A percentile compares a stretch with the other conserved stretches of the same genome.
These are phyloP conservation scores for Amphipoea oculea DNA, from an alignment of 2,888 invertebrate genomes.

Conservation along the genomic window DNA sequence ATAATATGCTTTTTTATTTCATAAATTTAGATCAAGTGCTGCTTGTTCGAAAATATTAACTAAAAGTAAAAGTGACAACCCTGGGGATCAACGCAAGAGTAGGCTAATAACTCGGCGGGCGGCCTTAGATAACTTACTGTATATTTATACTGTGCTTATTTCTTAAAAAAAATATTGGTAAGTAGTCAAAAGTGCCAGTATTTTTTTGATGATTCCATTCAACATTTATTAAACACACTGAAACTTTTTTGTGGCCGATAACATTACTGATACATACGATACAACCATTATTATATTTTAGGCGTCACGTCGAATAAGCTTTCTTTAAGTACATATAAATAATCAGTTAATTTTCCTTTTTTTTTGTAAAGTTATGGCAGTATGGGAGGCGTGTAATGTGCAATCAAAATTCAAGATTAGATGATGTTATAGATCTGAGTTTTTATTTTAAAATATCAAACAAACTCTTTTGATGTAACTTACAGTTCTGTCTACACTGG, in stretches of 20 bases:
- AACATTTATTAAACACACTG: slow-evolving; percentile 11
- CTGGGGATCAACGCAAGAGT: too few relatives aligned
- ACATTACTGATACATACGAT: slow-evolving; percentile 49
- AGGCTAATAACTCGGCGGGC: too few relatives aligned
- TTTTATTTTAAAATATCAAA: slow-evolving; percentile 46
- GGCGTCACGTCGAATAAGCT: slow-evolving; percentile 60
- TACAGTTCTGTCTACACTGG: slow-evolving; percentile 12
- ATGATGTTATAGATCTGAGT: slow-evolving; percentile 72
- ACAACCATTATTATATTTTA: slow-evolving; percentile 56
- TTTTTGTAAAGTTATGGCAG: slow-evolving; percentile 71
- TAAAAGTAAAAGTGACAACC: too few relatives aligned
- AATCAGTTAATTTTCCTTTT: slow-evolving; percentile 57
- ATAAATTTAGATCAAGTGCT: too few relatives aligned
- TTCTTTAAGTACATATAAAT: slow-evolving; percentile 68
- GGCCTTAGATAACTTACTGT: too few relatives aligned
- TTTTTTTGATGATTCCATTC: slow-evolving; percentile 14
- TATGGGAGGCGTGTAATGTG: slow-evolving; percentile 71
- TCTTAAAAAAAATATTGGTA: slow-evolving; percentile 14
- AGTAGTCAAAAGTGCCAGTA: slow-evolving; percentile 20
- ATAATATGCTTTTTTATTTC: too few relatives aligned
- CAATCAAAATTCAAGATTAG: slow-evolving; percentile 78
- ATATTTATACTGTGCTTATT: too few relatives aligned
- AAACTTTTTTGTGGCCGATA: slow-evolving; percentile 33
- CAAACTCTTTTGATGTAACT: slow-evolving; percentile 35
- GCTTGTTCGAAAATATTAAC: too few relatives aligned